Conservation (phyloP, 2,797 vertebrate genomes). For the Chrysocyon brachyurus region DNA sequence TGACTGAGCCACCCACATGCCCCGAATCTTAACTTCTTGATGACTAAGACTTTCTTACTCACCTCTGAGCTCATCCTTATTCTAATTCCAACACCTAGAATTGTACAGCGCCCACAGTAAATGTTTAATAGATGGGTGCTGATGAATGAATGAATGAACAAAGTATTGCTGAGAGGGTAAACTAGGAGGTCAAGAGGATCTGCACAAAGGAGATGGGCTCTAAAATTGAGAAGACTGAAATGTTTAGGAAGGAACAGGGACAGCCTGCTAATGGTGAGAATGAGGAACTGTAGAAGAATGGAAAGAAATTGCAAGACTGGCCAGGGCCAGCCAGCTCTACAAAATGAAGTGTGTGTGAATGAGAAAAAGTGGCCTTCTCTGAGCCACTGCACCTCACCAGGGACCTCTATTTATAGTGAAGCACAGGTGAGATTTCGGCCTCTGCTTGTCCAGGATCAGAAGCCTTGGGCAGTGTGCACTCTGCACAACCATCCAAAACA, state of each 20-base stretch:
- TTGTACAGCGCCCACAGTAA: background rate
- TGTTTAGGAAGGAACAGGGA: background rate
- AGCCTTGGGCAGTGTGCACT: background rate
- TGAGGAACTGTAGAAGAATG: background rate
- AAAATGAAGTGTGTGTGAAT: background rate
- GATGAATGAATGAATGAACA: background rate
- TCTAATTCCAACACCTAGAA: background rate
- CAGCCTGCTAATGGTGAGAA: background rate
- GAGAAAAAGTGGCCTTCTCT: background rate
- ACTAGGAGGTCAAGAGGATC: background rate
- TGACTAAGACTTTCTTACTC: background rate
- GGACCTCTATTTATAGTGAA: background rate
- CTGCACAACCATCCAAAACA: background rate
- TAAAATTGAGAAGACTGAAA: background rate
- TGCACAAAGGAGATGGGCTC: background rate
- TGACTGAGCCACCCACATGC: background rate
- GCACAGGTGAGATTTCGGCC: background rate
- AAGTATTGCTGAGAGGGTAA: background rate
- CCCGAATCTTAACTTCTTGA: background rate
- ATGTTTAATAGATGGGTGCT: background rate
- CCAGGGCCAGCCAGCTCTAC: background rate
- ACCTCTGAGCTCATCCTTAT: background rate
- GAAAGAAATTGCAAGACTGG: background rate
- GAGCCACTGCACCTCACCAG: background rate
- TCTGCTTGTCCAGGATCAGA: background rate